Evolutionary conservation across 2,888 invertebrate species (phyloP).

Genomic region (Xestoiulus laeticollis): DNA sequence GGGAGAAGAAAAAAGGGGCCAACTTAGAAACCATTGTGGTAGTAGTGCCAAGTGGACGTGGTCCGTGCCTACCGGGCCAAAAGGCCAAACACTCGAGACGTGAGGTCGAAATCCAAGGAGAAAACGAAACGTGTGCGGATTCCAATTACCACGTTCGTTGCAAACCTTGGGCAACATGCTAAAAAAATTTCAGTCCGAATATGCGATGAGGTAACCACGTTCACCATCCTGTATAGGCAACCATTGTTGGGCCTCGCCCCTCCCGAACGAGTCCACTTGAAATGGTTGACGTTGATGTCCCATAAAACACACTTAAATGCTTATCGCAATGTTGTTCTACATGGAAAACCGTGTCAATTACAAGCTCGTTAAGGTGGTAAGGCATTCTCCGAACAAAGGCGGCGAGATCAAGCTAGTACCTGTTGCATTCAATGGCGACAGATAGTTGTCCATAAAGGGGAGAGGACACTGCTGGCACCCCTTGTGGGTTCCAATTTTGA

Average conservation of each 20-base stretch:
- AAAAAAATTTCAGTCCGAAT: background rate
- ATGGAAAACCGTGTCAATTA: conserved; percentile 33
- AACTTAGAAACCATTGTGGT: background rate
- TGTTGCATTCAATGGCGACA: background rate
- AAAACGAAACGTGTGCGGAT: conserved; percentile 10
- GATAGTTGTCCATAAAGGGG: background rate
- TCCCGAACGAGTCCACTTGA: background rate
- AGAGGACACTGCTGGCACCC: background rate
- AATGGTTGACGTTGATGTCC: background rate
- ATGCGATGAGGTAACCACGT: conserved; percentile 2
- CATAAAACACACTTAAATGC: conserved; percentile 21
- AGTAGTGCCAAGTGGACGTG: background rate
- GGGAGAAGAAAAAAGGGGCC: too few species aligned
- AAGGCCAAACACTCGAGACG: conserved; percentile 2
- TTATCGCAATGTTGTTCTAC: conserved; percentile 34
- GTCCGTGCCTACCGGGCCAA: conserved; percentile 2
- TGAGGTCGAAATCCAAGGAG: conserved; percentile 34
- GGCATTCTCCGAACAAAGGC: background rate
- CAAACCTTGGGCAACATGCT: background rate
- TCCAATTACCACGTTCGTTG: conserved; percentile 1
- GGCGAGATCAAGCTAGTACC: background rate
- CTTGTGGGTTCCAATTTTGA: background rate
- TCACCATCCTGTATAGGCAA: background rate
- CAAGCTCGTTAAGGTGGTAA: background rate
- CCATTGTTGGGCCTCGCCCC: conserved; percentile 5